These are phyloP conservation scores for Frankliniella fusca DNA, from an alignment of 2,888 invertebrate genomes.

Conservation along the genomic window DNA sequence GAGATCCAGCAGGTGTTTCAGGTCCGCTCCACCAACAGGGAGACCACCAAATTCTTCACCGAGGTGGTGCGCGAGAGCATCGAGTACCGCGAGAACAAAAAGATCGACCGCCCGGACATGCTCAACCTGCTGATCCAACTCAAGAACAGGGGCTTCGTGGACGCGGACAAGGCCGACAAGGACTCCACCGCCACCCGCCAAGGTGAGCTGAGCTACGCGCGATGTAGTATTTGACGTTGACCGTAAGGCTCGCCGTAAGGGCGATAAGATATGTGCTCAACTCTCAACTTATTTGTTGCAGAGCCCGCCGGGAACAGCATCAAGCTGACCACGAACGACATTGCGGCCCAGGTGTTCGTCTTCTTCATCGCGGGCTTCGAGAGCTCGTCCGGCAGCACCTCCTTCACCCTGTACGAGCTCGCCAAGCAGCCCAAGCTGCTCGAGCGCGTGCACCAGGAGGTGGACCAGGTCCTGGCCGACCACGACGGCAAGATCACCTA, in stretches of 20 bases:
- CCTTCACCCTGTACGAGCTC: slow-evolving; percentile 12
- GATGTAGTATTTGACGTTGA: too few relatives aligned
- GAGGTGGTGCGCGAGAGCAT: slow-evolving; percentile 46
- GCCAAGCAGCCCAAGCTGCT: neutral
- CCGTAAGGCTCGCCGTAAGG: too few relatives aligned
- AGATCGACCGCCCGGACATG: slow-evolving; percentile 51
- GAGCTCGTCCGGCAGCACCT: neutral
- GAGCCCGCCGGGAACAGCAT: neutral
- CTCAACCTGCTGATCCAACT: slow-evolving; percentile 51
- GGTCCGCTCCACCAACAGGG: slow-evolving; percentile 46
- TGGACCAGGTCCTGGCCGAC: neutral
- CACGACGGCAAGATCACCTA: neutral
- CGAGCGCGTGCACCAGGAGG: neutral
- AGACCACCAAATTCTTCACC: slow-evolving; percentile 46
- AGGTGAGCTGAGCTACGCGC: neutral
- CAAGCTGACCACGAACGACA: neutral
- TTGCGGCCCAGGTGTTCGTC: neutral
- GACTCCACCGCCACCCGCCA: neutral
- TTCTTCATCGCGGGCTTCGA: slow-evolving; percentile 19
- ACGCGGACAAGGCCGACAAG: slow-evolving; percentile 41
- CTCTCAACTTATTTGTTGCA: too few relatives aligned
- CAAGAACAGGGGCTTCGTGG: slow-evolving; percentile 45
- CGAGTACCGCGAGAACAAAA: slow-evolving; percentile 45
- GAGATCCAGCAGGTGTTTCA: slow-evolving; percentile 38
- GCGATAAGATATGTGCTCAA: too few relatives aligned